Base-by-base conservation (phyloP, 2,888 invertebrate genomes). In the Andricus curvator region DNA sequence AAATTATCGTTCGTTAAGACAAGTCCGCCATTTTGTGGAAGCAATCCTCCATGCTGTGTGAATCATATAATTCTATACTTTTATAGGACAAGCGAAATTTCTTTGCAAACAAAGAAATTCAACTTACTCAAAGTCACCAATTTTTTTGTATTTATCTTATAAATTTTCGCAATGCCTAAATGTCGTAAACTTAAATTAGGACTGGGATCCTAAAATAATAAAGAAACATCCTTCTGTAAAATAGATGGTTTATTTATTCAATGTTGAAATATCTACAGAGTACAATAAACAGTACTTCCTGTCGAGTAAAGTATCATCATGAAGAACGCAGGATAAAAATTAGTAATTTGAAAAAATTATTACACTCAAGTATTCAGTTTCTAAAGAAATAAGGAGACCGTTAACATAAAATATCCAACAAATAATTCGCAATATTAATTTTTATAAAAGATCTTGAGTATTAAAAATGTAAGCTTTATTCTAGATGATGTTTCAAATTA, bases 21-120 rank as follows among this genome's bases (percentile, higher is more conserved):
- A 66, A 25, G 60, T 80, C 88, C 85, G 79, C 89, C 90, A 90
- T 90, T 90, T 90, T 85, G 85, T 86, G 81, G 81, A 78, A 78
- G 80, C 51, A 64, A 81, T 84, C 88, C 88, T 82, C 90, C 90
- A 90, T 90, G 84, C 90, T 89, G 86, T 83, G 25, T 29, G 8
- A 15, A 29, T 29, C 29, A 29, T 8, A 6, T 5, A 62, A 29
- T 25, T 60, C 60, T 4, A 64, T 25, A 2, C 29, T 29, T 25
- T 64, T 64, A 17, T 29, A 60, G 11, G 22, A 0, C 22, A 60
- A 60, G 22, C 13, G 60, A 11, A 60, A 60, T 22, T 22, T 60
- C 22, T 22, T 22, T 60, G 8, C 1, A 8, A 8, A 13, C 11
- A 11, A 60, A 60, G 56, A 22, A 60, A 60, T 60, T 60, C n/a